Conservation (phyloP, 2,113 vertebrate species). For the Falcunculus frontatus region DNA sequence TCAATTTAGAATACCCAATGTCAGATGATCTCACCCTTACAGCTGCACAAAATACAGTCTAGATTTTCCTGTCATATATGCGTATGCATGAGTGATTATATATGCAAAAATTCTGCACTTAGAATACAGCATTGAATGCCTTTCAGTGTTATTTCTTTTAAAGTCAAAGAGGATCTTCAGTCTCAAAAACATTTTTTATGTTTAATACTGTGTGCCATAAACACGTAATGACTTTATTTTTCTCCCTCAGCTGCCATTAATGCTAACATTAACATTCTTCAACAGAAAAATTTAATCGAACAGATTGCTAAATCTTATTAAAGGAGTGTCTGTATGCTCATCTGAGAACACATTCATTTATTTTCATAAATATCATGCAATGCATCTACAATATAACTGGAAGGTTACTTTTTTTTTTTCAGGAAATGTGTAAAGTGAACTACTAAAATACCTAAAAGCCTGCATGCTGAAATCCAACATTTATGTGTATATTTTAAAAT, state of each 20-base stretch:
- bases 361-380: not conserved
- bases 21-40: not conserved
- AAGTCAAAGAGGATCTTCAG: not conserved
- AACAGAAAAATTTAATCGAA: not conserved
- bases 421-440: not conserved
- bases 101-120: not conserved
- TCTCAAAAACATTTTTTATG: not conserved
- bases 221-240: not conserved
- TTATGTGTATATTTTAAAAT: not conserved
- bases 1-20: not conserved
- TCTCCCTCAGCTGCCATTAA: not conserved
- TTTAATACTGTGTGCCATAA: not conserved
- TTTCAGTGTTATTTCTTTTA: not conserved
- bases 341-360: not conserved
- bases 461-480: not conserved
- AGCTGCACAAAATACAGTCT: not conserved
- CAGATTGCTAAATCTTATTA: not conserved
- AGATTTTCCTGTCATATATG: not conserved
- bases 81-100: not conserved
- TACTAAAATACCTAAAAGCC: not conserved
- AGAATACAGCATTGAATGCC: not conserved
- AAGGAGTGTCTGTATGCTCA: not conserved
- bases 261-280: not conserved
- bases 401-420: not conserved
- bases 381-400: not conserved